Evolutionary conservation across 2,888 invertebrate species (phyloP).

Genomic region (Spilarctia lutea): DNA sequence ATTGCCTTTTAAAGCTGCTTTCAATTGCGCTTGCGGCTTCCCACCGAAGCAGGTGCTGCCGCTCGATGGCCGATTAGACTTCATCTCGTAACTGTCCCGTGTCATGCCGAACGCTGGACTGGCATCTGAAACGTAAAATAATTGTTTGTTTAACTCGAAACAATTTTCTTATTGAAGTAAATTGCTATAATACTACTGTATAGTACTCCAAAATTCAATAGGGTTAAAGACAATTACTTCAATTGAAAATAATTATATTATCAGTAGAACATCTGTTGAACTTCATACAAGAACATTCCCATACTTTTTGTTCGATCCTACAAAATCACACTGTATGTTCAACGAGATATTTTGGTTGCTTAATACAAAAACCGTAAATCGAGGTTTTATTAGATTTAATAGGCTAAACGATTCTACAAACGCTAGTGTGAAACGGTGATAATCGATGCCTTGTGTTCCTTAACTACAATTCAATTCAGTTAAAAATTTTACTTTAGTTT

Average conservation of each 20-base stretch:
- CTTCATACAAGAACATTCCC: conserved; percentile 40
- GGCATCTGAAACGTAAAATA: conserved; percentile 76
- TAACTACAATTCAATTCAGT: conserved; percentile 50
- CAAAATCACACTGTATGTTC: neutral
- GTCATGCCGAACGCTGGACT: conserved; percentile 77
- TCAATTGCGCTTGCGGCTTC: conserved; percentile 81
- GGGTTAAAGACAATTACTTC: conserved; percentile 60
- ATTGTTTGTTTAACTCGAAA: conserved; percentile 48
- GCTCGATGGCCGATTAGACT: conserved; percentile 71
- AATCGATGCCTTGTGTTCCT: conserved; percentile 57
- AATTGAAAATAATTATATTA: conserved; percentile 66
- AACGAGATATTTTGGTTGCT: conserved; percentile 20
- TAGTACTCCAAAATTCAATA: conserved; percentile 62
- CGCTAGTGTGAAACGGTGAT: conserved; percentile 69
- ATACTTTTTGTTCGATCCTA: neutral
- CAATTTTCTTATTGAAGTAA: conserved; percentile 71
- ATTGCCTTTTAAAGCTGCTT: conserved; percentile 83
- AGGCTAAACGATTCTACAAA: conserved; percentile 67
- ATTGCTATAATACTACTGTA: conserved; percentile 59
- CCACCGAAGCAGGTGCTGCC: conserved; percentile 79
- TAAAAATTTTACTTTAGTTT: conserved; percentile 34
- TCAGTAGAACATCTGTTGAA: conserved; percentile 59
- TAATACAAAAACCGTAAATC: conserved; percentile 55
- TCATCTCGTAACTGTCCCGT: conserved; percentile 83
- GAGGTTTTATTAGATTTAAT: conserved; percentile 67